Conservation (phyloP, 1,140 invertebrate genomes). For the Listronotus oregonensis region DNA sequence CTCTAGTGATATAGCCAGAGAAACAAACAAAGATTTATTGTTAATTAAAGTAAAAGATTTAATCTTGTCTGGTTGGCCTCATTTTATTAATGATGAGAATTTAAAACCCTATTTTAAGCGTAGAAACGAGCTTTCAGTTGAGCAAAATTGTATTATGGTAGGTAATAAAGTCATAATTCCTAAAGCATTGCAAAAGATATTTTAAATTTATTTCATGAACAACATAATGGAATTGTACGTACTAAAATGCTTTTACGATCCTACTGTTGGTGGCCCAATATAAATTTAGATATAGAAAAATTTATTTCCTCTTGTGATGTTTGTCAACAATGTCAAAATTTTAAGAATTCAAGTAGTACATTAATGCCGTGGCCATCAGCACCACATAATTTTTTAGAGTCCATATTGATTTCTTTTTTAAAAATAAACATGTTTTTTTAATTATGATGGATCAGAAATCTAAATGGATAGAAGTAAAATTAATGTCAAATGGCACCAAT, state of each 20-base stretch:
- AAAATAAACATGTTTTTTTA: constrained; percentile 12
- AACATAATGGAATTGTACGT: constrained; percentile 40
- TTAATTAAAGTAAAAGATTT: constrained; percentile 32
- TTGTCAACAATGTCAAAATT: too few relatives aligned
- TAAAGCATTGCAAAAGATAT: too few relatives aligned
- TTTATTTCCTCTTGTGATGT: constrained; percentile 2
- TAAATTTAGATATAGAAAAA: constrained; percentile 41
- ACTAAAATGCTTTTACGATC: constrained; percentile 41
- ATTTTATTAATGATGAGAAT: constrained; percentile 17
- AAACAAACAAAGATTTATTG: constrained; percentile 28
- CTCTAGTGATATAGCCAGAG: constrained; percentile 14
- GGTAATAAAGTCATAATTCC: constrained; percentile 36
- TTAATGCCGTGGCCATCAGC: constrained; percentile 3
- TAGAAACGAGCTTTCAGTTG: constrained; percentile 16
- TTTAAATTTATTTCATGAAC: constrained; percentile 39
- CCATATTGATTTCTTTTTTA: constrained; percentile 13
- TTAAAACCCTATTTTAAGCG: constrained; percentile 22
- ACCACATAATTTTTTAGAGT: constrained; percentile 14
- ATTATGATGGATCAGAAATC: constrained; percentile 22
- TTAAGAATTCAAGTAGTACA: background rate
- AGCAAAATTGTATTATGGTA: constrained; percentile 30
- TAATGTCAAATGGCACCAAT: constrained; percentile 23
- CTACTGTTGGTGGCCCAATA: constrained; percentile 40
- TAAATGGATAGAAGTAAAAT: constrained; percentile 34
- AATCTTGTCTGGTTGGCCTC: constrained; percentile 17